Percentiles rank a stretch among this genome's conserved stretches.
Evolutionary conservation across 2,113 vertebrate genomes (phyloP).

Genomic region (Lynx canadensis): DNA sequence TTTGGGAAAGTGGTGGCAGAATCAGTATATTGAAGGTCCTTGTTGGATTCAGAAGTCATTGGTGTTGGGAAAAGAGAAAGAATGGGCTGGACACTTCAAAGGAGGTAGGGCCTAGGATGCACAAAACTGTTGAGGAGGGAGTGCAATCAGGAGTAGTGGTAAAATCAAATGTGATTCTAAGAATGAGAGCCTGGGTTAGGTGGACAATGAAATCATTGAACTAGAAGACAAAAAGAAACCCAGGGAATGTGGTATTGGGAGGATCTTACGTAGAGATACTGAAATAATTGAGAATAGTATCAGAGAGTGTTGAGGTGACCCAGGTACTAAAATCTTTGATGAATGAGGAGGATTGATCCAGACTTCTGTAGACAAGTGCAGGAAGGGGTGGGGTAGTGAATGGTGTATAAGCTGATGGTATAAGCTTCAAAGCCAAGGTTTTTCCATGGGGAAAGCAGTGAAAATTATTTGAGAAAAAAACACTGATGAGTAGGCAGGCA

Average conservation of each 20-base stretch:
- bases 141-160: not conserved
- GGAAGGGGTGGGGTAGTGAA: not conserved
- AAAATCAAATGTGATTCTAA: not conserved
- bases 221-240: not conserved
- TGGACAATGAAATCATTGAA: not conserved
- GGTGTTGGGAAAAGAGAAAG: not conserved
- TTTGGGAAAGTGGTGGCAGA: not conserved
- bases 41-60: not conserved
- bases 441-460: not conserved
- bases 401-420: not conserved
- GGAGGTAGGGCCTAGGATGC: not conserved
- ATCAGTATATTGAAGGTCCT: not conserved
- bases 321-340: not conserved
- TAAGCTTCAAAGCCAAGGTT: not conserved
- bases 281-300: not conserved
- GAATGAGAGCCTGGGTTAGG: not conserved
- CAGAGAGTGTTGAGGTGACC: not conserved
- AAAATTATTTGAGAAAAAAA: not conserved
- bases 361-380: not conserved
- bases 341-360: not conserved
- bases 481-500: not conserved
- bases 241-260: not conserved
- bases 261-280: not conserved
- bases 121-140: not conserved
- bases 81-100: not conserved